Conservation (phyloP, 2,113 vertebrate genomes). For the Solea senegalensis region DNA sequence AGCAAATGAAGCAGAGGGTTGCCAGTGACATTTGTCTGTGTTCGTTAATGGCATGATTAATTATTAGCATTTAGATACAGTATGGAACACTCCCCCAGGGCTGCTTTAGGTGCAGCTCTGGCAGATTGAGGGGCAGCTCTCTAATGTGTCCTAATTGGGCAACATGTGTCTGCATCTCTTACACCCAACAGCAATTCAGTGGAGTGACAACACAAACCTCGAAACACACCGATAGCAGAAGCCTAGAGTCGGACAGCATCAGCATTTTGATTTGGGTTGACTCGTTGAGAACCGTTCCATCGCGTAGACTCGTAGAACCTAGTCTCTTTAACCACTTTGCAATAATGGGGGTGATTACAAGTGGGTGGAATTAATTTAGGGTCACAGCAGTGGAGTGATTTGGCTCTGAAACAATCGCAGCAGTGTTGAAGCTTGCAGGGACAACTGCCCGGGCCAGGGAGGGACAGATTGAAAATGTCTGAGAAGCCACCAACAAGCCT, state of each 20-base stretch:
- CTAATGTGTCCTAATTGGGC: conserved; percentile 42
- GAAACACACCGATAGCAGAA: background rate
- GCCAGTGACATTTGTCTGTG: conserved; percentile 17
- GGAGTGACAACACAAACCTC: conserved; percentile 13
- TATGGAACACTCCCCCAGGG: conserved; percentile 38
- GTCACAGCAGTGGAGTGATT: background rate
- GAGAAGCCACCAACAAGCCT: background rate
- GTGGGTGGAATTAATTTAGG: background rate
- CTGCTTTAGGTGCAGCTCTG: conserved; percentile 15
- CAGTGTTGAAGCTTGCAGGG: background rate
- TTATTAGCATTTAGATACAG: conserved; percentile 57
- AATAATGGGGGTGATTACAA: background rate
- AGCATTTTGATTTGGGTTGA: background rate
- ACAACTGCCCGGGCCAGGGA: background rate
- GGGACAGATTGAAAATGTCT: background rate
- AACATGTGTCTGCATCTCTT: conserved; percentile 26
- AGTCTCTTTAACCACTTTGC: background rate
- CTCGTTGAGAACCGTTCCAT: background rate
- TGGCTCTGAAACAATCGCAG: background rate
- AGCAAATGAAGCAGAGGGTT: background rate
- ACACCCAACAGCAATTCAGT: conserved; percentile 18
- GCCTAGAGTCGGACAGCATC: background rate
- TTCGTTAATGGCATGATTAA: conserved; percentile 32
- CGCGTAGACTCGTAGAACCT: background rate
- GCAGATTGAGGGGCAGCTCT: conserved; percentile 23